Base-by-base conservation (phyloP, 1,140 invertebrate genomes). In the Bombus affinis region DNA sequence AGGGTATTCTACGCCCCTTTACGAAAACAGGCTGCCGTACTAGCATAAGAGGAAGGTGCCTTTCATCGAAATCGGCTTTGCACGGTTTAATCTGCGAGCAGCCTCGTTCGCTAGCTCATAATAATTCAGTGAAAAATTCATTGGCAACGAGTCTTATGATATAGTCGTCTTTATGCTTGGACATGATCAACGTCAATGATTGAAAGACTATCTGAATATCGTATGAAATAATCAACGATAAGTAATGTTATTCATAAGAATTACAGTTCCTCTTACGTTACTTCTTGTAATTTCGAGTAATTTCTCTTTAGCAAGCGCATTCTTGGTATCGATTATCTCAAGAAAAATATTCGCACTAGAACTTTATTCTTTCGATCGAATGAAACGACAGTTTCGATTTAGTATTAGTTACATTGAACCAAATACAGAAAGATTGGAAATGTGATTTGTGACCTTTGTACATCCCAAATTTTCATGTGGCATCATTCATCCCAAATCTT, bases 41-140 rank as follows among this genome's bases (percentile, higher is more conserved):
- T 35, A 37, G 3, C 15, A n/a, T 25, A 35, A 25, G 78, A 39
- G 78, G 66, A 62, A 85, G 66, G 53, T 53, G 77, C 62, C 83
- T 70, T 62, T 81, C 83, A 85, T 81, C 83, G 77, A 80, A 85
- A 85, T 85, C 83, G 68, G 83, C 83, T 85, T 85, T 85, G 70
- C 57, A 77, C 68, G 22, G 77, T 81, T 85, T 85, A 80, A 80
- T 79, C 83, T 25, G 28, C 53, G 66, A 37, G 9, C 53, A 62
- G 53, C 10, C 39, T 66, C n/a, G 57, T 53, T 80, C 68, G 35
- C 32, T 13, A 28, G 22, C 66, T 44, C 39, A 32, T 9, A 37
- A 80, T 85, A 81, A 85, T 80, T 81, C 35, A 47, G 28, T 28
- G 5, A 37, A 37, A 62, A n/a, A 62, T n/a, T 62, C 59, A n/a